Percentiles rank a stretch among this genome's conserved stretches.
These are phyloP conservation scores for Pygoscelis antarcticus DNA, from an alignment of 2,113 vertebrate genomes.

Conservation along the genomic window DNA sequence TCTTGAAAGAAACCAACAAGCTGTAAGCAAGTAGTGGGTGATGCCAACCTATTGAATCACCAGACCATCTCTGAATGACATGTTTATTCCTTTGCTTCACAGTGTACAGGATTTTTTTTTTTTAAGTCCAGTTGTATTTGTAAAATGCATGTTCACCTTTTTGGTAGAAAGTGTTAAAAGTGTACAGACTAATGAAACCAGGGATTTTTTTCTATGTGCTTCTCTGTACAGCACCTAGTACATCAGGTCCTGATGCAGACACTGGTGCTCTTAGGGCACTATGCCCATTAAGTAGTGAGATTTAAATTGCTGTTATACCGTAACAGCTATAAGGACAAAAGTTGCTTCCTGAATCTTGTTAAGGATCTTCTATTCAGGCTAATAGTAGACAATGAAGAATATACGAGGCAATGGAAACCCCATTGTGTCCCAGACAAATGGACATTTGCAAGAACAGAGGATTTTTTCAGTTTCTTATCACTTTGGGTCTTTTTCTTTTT, in stretches of 20 bases:
- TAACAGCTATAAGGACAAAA: not conserved
- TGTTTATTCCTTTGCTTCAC: not conserved
- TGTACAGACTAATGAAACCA: not conserved
- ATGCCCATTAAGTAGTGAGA: not conserved
- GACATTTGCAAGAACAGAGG: not conserved
- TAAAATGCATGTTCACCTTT: not conserved
- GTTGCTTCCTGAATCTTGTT: not conserved
- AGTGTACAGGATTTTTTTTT: not conserved
- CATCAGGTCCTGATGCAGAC: not conserved
- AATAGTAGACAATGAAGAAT: not conserved
- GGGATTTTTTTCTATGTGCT: not conserved
- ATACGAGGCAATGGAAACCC: accelerated
- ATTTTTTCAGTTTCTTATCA: not conserved
- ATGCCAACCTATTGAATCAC: not conserved
- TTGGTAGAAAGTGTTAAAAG: not conserved
- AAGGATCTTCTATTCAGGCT: not conserved
- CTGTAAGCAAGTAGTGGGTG: not conserved
- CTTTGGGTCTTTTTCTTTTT: accelerated
- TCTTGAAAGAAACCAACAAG: not conserved
- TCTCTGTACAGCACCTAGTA: not conserved
- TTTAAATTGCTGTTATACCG: not conserved
- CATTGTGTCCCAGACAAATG: not conserved
- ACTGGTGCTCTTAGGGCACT: not conserved
- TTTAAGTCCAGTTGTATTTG: not conserved
- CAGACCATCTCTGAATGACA: not conserved